Base-by-base conservation (phyloP, 35 echinoderm and acorn worm genomes). In the Ptychodera flava region DNA sequence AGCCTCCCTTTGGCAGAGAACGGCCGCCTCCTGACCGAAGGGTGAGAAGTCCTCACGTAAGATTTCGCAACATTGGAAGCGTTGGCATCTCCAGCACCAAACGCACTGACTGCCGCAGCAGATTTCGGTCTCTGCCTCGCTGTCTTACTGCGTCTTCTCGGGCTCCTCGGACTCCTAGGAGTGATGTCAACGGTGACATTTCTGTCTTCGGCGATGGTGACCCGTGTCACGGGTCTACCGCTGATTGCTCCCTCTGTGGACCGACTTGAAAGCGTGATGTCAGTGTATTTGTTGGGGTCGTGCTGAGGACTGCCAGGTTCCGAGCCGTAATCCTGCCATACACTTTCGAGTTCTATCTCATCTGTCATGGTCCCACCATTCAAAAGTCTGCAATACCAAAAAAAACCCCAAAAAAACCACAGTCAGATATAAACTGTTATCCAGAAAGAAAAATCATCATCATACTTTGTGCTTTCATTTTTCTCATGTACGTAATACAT, bases 131-230 rank as follows among this genome's bases (percentile, higher is more conserved):
- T 32, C 0, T 37, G 16, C 36, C 30, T 0, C 12, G 36, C 34
- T 36, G 32, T 35, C 28, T 31, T 31, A 33, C 75, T 79, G 10
- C 1, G 32, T 33, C 36, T 35, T 37, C 77, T 78, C 38, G 91
- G 37, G 31, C 76, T 78, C 31, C 38, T 10, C 28, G 38, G 22
- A 34, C 81, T 78, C 32, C 91, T 35, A 16, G 90, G 90, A 0
- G 81, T 92, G 16, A 89, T 92, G 28, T 79, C 91, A 33, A 85
- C 79, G 10, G 91, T 92, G 27, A 89, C 82, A 52, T 92, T 89
- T 28, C 77, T 35, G 31, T 89, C 87, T 64, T 92, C 87, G 2
- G 34, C 86, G 76, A 92, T 87, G 33, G 88, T 81, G 1, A 92
- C 91, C 6, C 86, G 85, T 32, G 45, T 22, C 45, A 12, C 22